phyloP scores from a whole-genome alignment of 2,797 vertebrate genomes.

The Channallabes apus region DNA sequence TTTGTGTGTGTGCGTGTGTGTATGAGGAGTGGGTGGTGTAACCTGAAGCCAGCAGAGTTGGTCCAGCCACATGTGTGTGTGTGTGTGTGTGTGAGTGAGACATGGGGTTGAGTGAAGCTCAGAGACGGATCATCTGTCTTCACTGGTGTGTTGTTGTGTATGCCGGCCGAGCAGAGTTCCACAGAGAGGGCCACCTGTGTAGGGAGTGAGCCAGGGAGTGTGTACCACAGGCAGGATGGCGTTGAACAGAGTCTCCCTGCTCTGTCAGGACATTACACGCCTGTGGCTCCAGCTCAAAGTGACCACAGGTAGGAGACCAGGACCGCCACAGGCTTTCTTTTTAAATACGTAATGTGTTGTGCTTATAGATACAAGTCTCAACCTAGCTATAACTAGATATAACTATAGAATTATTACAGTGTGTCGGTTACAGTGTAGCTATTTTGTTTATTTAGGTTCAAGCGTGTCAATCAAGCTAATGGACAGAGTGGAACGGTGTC shows the following conservation, averaged over 20 bases:
- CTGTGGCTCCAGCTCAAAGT: slow-evolving; percentile 60
- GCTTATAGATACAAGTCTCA: background rate
- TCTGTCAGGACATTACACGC: slow-evolving; percentile 58
- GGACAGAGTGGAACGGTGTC: background rate
- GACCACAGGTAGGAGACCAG: slow-evolving; percentile 60
- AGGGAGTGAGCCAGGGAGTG: slow-evolving; percentile 28
- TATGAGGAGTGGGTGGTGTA: slow-evolving; percentile 29
- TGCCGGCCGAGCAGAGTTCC: slow-evolving; percentile 35
- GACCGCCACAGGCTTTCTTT: background rate
- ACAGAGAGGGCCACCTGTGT: slow-evolving; percentile 47
- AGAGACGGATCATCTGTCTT: slow-evolving; percentile 37
- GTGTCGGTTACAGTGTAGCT: background rate
- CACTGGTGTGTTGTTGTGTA: slow-evolving; percentile 25
- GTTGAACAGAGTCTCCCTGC: slow-evolving; percentile 54
- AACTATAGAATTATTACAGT: background rate
- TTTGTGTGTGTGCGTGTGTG: slow-evolving; percentile 29
- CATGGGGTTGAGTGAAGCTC: slow-evolving; percentile 49
- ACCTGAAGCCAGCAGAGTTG: slow-evolving; percentile 39
- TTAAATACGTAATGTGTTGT: background rate
- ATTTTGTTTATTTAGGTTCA: background rate
- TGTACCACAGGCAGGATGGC: slow-evolving; percentile 47
- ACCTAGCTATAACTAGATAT: background rate
- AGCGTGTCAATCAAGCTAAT: background rate
- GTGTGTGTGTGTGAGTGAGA: slow-evolving; percentile 4
- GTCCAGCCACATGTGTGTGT: slow-evolving; percentile 20